Base-by-base conservation (phyloP, 2,888 invertebrate species). In the Torymus aiolomorphi region DNA sequence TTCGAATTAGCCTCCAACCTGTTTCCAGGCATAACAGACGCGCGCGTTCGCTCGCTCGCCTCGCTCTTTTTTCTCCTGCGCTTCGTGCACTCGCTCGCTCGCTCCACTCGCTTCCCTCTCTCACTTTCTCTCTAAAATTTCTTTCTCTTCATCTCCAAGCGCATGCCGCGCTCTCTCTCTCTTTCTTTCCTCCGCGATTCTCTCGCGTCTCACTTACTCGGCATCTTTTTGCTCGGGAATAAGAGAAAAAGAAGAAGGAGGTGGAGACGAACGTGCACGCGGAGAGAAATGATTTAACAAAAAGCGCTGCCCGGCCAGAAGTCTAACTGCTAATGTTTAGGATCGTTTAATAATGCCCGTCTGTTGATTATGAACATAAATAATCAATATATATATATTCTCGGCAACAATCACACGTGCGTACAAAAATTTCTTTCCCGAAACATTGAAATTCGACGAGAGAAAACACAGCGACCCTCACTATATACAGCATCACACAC, bases 1-100 rank as follows among this genome's bases (percentile, higher is more conserved):
- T 89, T 89, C 88, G 88, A 85, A 85, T 81, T 83, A 83, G 82
- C 83, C 83, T 80, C 82, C 76, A 77, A 81, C 82, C 82, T 78
- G 71, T 78, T 78, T 77, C 42, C 56, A 49, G 72, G 63, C 70
- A 81, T 69, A 80, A 78, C 70, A 75, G 72, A 71, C 63, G 42
- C 65, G 42, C 65, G 31, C 56, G 18, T 51, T 59, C 14, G 69
- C 77, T 72, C 63, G 71, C 62, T 65, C 57, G 24, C n/a, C 31
- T 24, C 51, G 59, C 31, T 20, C 59, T 51, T 51, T 61, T 31
- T 51, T 13, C 14, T 59, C 49, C 31, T 54, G 52, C 31, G 31
- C 54, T 67, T 59, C 61, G 74, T 51, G 66, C 20, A 61, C 16
- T 51, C 56, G 4, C 42, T 65, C 24, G 1, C 51, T 42, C n/a